These are phyloP conservation scores for Shinisaurus crocodilurus DNA, from an alignment of 2,113 vertebrate genomes.

Conservation along the genomic window DNA sequence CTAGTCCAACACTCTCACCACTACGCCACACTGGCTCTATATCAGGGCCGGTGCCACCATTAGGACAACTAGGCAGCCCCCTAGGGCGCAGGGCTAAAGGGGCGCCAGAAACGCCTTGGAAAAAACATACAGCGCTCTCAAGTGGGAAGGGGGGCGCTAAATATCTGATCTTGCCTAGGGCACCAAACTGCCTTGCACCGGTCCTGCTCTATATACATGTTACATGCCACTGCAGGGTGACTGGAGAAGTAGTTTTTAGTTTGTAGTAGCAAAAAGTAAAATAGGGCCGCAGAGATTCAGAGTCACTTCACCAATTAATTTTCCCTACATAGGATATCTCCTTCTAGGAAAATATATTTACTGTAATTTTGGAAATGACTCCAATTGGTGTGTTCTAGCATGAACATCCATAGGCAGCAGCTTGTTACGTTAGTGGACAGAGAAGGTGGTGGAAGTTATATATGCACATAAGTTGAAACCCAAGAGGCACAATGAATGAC, in stretches of 20 bases:
- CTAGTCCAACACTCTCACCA: too few species aligned
- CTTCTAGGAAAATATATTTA: neutral
- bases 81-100: too few species aligned
- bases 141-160: too few species aligned
- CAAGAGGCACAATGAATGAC: neutral
- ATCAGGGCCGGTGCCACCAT: too few species aligned
- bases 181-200: too few species aligned
- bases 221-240: neutral
- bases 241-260: neutral
- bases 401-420: neutral
- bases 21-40: too few species aligned
- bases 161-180: too few species aligned
- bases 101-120: too few species aligned
- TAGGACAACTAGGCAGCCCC: too few species aligned
- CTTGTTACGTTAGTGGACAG: neutral
- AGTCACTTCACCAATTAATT: neutral
- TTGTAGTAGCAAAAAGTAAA: neutral
- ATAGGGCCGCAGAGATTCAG: neutral
- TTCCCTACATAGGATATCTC: neutral
- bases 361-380: neutral
- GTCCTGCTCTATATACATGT: too few species aligned
- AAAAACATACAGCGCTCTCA: too few species aligned
- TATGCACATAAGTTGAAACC: too few species aligned
- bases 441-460: neutral
- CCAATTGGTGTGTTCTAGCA: neutral